Base-by-base conservation (phyloP, 2,113 vertebrate genomes). In the Oxygymnocypris stewartii region DNA sequence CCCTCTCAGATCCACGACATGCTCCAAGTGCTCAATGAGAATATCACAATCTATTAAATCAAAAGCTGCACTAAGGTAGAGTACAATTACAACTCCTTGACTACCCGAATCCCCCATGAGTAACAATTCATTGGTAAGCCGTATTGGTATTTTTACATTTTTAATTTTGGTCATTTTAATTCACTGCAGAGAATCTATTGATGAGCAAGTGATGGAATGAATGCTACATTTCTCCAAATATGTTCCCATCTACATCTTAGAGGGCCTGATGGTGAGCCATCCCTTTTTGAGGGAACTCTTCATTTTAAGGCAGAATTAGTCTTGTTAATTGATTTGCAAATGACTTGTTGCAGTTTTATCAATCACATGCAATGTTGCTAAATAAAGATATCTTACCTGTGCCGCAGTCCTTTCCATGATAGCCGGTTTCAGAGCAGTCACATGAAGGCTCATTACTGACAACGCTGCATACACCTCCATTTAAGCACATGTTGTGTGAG, bases 361-460 rank as follows among this genome's bases (percentile, higher is more conserved):
- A 47, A 8, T 25, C 31, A 18, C 67, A 20, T 71, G 67, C 14
- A 71, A 71, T 71, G 42, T 25, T 49, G 12, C 23, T 54, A 75
- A 89, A 91, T 85, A 67, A 82, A 89, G 49, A 90, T 89, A 76
- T 92, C 97, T 97, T 98, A 99, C 98, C 97, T 97, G 98, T 96
- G 49, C 97, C 98, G 97, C 98, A 99, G 96, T 98, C 97, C 92
- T 96, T 97, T 89, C 98, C 98, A 35, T 96, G 97, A 90, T 96
- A 98, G 81, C 97, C 98, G 0, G 98, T 99, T 82, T 95, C 92
- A 51, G 97, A 96, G 90, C 98, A 99, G 95, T 99, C 96, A 6
- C 98, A 99, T 35, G 94, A 96, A 0, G 97, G 96, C 92, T 98
- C 95, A 87, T 97, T 93, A 9, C 98, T 95, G 89, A 98, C 94